Evolutionary conservation across 2,888 invertebrate genomes (phyloP), one percentile per base, ranked within the genome.

Genomic region (Helleia helle): DNA sequence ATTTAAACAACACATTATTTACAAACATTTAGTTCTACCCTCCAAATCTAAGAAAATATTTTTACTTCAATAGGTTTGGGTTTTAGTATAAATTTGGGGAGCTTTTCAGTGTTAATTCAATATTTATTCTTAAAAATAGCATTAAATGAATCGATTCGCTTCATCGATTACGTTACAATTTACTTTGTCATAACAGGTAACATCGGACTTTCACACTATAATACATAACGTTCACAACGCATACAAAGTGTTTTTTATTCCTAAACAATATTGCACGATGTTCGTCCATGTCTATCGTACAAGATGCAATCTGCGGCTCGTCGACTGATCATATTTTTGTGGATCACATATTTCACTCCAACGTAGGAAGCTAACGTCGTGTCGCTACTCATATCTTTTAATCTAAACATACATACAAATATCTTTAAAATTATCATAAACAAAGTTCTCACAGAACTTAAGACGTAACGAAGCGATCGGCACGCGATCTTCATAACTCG

Each of bases 161-260:
- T 40, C 47, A 47, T 48, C 46, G 37, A 53, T 66, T 80, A 79
- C 72, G 73, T 72, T 77, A 81, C 80, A 81, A 71, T 73, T 77
- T 73, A 80, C 71, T 81, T 83, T 79, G 76, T 79, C 79, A 80
- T 80, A 83, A 84, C 83, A 83, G 84, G 84, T 84, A 84, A 84
- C 84, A 84, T 83, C 75, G 81, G 83, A 84, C 83, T 83, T 83
- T 69, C 74, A 79, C 71, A 72, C 71, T 79, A 77, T 79, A 76
- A 72, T 80, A 81, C 77, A 80, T 71, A 81, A 84, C 83, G 80
- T 83, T 84, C 79, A 83, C 79, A 83, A 83, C 83, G 83, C 77
- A 75, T 77, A 79, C 46, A 71, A 76, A 71, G 74, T 71, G 75
- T 75, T 65, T 75, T 75, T 67, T 62, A 48, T 68, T 62, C 67